A percentile compares a stretch with the other conserved stretches of the same genome.
These are phyloP conservation scores for Bucco capensis DNA, from an alignment of 2,113 vertebrate genomes.

Conservation along the genomic window DNA sequence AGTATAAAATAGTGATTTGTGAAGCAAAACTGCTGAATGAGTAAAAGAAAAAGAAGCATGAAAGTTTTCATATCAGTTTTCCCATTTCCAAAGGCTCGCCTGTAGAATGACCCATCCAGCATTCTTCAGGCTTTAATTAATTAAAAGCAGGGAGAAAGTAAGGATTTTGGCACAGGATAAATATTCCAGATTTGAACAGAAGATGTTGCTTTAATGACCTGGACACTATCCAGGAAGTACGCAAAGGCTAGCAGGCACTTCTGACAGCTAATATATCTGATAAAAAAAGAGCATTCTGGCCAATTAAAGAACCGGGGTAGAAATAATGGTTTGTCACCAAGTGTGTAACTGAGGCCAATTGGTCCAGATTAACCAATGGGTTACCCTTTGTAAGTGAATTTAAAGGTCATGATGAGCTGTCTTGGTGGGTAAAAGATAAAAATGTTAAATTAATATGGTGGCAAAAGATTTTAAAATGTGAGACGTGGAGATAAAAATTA, in stretches of 20 bases:
- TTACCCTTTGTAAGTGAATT: conserved; percentile 77
- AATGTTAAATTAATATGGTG: conserved; percentile 72
- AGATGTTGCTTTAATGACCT: conserved; percentile 80
- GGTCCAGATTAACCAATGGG: conserved; percentile 78
- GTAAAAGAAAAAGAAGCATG: conserved; percentile 57
- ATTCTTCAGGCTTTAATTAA: conserved; percentile 74
- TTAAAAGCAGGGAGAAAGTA: conserved; percentile 67
- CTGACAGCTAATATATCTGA: conserved; percentile 78
- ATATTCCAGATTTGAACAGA: conserved; percentile 69
- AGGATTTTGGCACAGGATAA: conserved; percentile 70
- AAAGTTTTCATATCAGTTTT: conserved; percentile 45
- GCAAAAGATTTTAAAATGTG: conserved; percentile 66
- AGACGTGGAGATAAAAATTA: conserved; percentile 68
- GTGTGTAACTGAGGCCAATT: conserved; percentile 77
- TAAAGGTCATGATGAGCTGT: conserved; percentile 73
- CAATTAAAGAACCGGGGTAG: conserved; percentile 78
- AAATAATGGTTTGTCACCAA: conserved; percentile 81
- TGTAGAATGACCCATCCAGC: conserved; percentile 58
- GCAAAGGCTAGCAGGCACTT: conserved; percentile 75
- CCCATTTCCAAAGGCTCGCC: conserved; percentile 37
- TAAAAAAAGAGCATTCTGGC: conserved; percentile 76
- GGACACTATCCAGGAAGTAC: conserved; percentile 75
- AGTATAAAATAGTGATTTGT: conserved; percentile 54
- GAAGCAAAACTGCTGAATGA: conserved; percentile 57
- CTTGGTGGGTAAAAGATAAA: conserved; percentile 71